phyloP scores from a whole-genome alignment of 2,888 invertebrate species.

The Nasonovia ribisnigri region DNA sequence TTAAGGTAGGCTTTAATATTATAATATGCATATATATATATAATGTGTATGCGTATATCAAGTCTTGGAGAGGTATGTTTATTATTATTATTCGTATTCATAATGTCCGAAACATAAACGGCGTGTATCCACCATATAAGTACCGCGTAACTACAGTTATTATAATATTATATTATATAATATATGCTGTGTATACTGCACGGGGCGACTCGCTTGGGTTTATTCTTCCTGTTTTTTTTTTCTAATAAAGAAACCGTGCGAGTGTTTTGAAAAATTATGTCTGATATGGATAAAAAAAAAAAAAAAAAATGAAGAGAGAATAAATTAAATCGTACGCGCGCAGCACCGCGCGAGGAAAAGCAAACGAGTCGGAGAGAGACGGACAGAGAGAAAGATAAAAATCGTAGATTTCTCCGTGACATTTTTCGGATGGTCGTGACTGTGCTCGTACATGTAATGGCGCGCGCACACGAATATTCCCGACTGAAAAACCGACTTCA shows the following conservation, averaged over 20 bases:
- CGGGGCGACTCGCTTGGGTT: not conserved
- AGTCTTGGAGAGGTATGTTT: not conserved
- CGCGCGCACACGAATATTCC: constrained; percentile 56
- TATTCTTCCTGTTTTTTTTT: not conserved
- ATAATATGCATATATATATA: not conserved
- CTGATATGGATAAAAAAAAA: not conserved
- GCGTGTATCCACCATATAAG: constrained; percentile 1
- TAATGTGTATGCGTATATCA: not conserved
- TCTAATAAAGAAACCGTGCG: constrained; percentile 41
- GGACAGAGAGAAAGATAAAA: constrained; percentile 50
- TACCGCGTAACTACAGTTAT: not conserved
- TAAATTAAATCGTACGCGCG: constrained; percentile 52
- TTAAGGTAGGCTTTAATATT: constrained; percentile 1
- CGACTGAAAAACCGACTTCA: constrained; percentile 61
- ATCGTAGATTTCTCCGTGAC: constrained; percentile 64
- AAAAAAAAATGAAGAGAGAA: constrained; percentile 27
- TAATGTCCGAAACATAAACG: constrained; percentile 39
- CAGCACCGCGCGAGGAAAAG: not conserved
- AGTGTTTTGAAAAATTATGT: constrained; percentile 55
- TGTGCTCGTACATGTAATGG: constrained; percentile 38
- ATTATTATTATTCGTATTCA: constrained; percentile 22
- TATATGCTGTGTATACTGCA: not conserved
- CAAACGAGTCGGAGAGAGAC: constrained; percentile 5
- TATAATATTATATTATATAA: not conserved
- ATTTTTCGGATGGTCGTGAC: constrained; percentile 64